These are phyloP conservation scores for Caprella mutica DNA, from an alignment of 2,888 invertebrate genomes.

Conservation along the genomic window DNA sequence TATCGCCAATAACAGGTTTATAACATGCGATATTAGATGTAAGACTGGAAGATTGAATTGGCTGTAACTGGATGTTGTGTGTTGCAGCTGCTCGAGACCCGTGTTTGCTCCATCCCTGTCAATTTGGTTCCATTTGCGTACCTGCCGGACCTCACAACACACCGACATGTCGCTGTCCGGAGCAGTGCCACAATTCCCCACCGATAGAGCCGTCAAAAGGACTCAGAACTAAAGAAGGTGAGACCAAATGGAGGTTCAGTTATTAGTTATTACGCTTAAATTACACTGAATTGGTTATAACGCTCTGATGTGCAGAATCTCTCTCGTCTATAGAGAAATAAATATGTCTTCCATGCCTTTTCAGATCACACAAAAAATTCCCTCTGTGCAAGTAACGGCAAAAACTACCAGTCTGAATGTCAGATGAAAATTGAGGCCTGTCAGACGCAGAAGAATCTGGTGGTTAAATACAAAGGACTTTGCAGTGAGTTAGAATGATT, in stretches of 20 bases:
- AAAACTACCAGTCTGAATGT: slow-evolving; percentile 30
- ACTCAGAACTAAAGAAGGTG: too few species aligned
- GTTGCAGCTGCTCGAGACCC: slow-evolving; percentile 23
- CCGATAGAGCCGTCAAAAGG: too few species aligned
- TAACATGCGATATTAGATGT: too few species aligned
- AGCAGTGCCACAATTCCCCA: slow-evolving; percentile 21
- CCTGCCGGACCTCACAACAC: slow-evolving; percentile 10
- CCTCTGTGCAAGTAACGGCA: slow-evolving; percentile 33
- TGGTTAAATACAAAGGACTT: slow-evolving; percentile 25
- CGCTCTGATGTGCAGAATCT: too few species aligned
- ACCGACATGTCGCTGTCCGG: slow-evolving; percentile 27
- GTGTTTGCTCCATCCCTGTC: slow-evolving; percentile 24
- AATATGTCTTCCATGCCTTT: not conserved
- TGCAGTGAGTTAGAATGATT: slow-evolving; percentile 25
- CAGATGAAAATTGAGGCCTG: slow-evolving; percentile 27
- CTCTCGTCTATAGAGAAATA: too few species aligned
- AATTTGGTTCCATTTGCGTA: slow-evolving; percentile 29
- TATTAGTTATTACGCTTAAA: too few species aligned
- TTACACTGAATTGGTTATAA: too few species aligned
- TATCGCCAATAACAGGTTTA: too few species aligned
- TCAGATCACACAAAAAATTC: slow-evolving; percentile 6
- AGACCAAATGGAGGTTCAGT: too few species aligned
- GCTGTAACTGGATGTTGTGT: too few species aligned
- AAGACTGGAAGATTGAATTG: too few species aligned
- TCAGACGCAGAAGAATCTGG: slow-evolving; percentile 19